phyloP scores from a whole-genome alignment of 2,888 invertebrate species.

The Clepsis dumicolana region DNA sequence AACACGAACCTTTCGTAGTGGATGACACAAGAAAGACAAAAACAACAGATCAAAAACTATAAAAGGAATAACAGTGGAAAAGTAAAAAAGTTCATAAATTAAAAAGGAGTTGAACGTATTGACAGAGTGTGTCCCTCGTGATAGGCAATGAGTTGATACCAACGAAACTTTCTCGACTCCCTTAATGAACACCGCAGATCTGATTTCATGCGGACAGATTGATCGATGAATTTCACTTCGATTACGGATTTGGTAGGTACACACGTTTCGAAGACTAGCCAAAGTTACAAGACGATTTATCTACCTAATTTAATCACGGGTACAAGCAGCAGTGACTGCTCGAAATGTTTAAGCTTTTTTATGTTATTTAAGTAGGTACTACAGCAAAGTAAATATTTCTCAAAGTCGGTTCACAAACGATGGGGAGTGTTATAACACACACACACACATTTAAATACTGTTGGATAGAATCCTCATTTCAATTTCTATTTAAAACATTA shows the following conservation, averaged over 20 bases:
- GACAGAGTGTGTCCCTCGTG: conserved; percentile 7
- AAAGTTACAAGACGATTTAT: not conserved
- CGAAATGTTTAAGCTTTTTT: too few relatives aligned
- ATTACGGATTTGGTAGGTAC: not conserved
- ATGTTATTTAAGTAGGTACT: too few relatives aligned
- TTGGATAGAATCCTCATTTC: too few relatives aligned
- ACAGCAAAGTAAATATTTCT: too few relatives aligned
- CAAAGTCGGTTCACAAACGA: too few relatives aligned
- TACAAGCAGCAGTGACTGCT: not conserved
- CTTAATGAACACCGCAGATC: conserved; percentile 26
- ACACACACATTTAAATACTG: too few relatives aligned
- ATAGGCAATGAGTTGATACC: conserved; percentile 19
- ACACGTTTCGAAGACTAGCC: not conserved
- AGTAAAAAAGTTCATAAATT: too few relatives aligned
- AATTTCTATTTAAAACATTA: too few relatives aligned
- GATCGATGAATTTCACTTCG: conserved; percentile 26
- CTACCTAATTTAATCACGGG: not conserved
- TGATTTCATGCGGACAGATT: conserved; percentile 25
- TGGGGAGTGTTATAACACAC: too few relatives aligned
- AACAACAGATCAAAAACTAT: not conserved
- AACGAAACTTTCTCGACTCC: conserved; percentile 21
- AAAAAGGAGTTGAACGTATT: not conserved
- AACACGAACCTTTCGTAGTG: too few relatives aligned
- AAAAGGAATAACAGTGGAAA: not conserved
- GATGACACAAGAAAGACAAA: too few relatives aligned